These are phyloP conservation scores for Pogoniulus pusillus DNA, from an alignment of 2,797 vertebrate species.

Conservation along the genomic window DNA sequence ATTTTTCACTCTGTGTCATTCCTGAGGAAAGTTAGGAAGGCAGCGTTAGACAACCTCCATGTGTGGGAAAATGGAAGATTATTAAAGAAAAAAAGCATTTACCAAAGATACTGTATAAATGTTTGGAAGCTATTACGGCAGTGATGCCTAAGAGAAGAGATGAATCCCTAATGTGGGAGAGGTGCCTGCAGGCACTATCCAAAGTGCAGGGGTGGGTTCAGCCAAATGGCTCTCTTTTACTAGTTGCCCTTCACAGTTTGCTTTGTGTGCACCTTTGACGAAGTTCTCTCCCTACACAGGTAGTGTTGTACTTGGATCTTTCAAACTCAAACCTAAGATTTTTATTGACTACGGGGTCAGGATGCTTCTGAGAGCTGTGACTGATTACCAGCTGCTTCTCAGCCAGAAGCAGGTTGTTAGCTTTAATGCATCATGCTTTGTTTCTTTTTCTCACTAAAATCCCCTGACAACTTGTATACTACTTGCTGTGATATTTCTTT, in stretches of 20 bases:
- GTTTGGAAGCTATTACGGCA: background rate
- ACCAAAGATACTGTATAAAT: background rate
- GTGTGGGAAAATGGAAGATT: background rate
- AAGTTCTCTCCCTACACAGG: background rate
- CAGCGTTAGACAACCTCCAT: background rate
- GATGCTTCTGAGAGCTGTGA: background rate
- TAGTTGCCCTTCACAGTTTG: background rate
- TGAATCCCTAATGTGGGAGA: background rate
- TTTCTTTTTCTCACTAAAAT: background rate
- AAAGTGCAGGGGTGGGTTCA: background rate
- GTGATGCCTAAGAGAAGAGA: background rate
- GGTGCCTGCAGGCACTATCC: background rate
- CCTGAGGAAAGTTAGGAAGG: background rate
- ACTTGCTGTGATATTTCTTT: background rate
- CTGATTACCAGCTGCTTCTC: conserved; percentile 17
- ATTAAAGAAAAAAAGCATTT: background rate
- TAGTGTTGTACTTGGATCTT: background rate
- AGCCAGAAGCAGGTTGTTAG: background rate
- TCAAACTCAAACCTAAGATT: background rate
- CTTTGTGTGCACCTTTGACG: background rate
- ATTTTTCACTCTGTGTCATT: background rate
- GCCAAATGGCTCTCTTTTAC: background rate
- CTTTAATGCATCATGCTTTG: background rate
- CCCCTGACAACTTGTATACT: background rate
- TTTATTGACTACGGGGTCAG: conserved; percentile 29